Evolutionary conservation across 1,140 invertebrate genomes (phyloP).

Genomic region (Alviniconcha marisindica): DNA sequence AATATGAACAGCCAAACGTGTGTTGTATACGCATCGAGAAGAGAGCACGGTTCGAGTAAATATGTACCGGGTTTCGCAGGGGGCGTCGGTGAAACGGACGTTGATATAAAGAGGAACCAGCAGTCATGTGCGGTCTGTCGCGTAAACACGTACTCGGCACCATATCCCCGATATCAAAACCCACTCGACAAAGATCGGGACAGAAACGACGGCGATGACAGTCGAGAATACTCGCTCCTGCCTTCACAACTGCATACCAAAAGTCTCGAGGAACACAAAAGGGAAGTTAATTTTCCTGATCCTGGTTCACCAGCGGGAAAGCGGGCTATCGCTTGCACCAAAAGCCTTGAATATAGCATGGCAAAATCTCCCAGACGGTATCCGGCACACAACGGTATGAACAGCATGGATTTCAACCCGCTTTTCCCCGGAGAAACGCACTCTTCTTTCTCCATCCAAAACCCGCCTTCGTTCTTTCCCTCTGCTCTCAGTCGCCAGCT

Average conservation of each 20-base stretch:
- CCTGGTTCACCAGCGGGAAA: too few relatives aligned
- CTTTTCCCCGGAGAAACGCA: neutral
- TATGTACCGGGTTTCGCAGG: too few relatives aligned
- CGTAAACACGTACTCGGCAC: too few relatives aligned
- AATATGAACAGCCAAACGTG: too few relatives aligned
- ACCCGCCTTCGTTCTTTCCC: neutral
- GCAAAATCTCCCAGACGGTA: neutral
- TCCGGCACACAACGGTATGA: neutral
- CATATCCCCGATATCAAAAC: too few relatives aligned
- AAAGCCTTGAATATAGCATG: neutral
- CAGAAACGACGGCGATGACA: neutral
- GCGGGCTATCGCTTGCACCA: too few relatives aligned
- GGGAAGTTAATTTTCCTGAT: neutral
- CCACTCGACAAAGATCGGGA: too few relatives aligned
- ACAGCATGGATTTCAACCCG: slow-evolving; percentile 2
- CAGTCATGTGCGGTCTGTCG: too few relatives aligned
- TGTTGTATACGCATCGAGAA: too few relatives aligned
- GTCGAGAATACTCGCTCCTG: neutral
- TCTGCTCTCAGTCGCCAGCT: neutral
- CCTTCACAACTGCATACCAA: neutral
- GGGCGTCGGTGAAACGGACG: too few relatives aligned
- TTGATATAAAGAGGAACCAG: too few relatives aligned
- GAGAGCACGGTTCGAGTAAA: too few relatives aligned
- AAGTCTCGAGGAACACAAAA: neutral
- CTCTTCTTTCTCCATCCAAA: neutral